Conservation (phyloP, 2,888 invertebrate genomes). For the Deroplatys truncata region DNA sequence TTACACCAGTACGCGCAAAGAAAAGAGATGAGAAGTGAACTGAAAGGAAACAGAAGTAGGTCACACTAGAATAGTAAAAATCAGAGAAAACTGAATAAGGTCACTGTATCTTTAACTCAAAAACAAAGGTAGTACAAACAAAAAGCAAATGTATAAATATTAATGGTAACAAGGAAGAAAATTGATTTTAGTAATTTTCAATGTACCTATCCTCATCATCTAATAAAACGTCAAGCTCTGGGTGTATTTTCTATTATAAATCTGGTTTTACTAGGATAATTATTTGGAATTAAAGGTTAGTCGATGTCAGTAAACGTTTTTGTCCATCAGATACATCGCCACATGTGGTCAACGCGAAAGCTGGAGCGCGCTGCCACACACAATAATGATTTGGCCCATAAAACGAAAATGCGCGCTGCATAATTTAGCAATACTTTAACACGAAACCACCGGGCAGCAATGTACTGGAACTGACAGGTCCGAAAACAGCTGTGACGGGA, state of each 20-base stretch:
- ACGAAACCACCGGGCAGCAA: background rate
- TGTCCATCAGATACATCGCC: background rate
- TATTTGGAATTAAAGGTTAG: background rate
- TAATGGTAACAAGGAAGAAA: no score
- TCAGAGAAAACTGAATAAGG: no score
- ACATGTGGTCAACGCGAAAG: background rate
- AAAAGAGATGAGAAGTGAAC: no score
- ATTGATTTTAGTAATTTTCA: no score
- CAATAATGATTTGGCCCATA: background rate
- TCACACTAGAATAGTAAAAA: no score
- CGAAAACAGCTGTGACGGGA: background rate
- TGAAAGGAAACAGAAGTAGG: no score
- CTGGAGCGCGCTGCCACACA: background rate
- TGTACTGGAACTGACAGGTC: background rate
- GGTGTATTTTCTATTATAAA: background rate
- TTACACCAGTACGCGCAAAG: no score
- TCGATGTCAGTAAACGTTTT: background rate
- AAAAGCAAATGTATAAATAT: no score
- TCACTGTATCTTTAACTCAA: no score
- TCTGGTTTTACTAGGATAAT: background rate
- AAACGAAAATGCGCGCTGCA: background rate
- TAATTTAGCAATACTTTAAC: background rate
- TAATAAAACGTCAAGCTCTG: background rate
- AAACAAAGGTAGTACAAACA: no score
- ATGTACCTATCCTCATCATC: no score